Percentiles rank a stretch among this genome's conserved stretches.
phyloP scores from a whole-genome alignment of 2,888 invertebrate species.

The Leptura quadrifasciata region DNA sequence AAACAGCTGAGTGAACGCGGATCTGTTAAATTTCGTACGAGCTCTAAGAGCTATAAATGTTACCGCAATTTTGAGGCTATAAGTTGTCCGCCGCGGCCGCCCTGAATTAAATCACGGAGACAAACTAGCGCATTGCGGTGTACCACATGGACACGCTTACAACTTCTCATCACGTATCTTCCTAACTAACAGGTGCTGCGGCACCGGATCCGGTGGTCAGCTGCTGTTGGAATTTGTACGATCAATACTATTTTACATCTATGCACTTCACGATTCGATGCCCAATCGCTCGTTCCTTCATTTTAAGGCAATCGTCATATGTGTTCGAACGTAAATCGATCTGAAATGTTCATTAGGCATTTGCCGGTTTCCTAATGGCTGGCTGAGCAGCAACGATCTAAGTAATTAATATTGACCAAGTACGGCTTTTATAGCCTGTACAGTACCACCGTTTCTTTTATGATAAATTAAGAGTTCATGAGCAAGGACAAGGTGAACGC shows the following conservation, averaged over 20 bases:
- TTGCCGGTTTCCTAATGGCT: conserved; percentile 16
- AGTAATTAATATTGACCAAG: neutral
- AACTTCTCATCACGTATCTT: neutral
- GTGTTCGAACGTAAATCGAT: neutral
- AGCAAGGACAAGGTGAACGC: conserved; percentile 39
- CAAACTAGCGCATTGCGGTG: conserved; percentile 3
- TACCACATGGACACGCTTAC: neutral
- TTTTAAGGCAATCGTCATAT: neutral
- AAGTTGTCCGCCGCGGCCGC: neutral
- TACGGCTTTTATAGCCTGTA: neutral
- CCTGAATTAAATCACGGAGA: neutral
- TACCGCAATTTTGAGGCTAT: too few relatives aligned
- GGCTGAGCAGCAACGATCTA: neutral
- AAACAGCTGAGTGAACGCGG: too few relatives aligned
- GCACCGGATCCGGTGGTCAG: neutral
- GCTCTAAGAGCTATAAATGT: too few relatives aligned
- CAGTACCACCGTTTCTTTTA: conserved; percentile 5
- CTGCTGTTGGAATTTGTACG: neutral
- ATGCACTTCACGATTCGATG: neutral
- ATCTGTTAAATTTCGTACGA: too few relatives aligned
- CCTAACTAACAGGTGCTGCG: neutral
- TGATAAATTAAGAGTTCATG: conserved; percentile 31
- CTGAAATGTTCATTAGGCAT: neutral
- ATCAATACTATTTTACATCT: conserved; percentile 6
- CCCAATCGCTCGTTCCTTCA: neutral